Evolutionary conservation across 1,140 invertebrate species (phyloP).

Genomic region (Medauroidea extradentata): DNA sequence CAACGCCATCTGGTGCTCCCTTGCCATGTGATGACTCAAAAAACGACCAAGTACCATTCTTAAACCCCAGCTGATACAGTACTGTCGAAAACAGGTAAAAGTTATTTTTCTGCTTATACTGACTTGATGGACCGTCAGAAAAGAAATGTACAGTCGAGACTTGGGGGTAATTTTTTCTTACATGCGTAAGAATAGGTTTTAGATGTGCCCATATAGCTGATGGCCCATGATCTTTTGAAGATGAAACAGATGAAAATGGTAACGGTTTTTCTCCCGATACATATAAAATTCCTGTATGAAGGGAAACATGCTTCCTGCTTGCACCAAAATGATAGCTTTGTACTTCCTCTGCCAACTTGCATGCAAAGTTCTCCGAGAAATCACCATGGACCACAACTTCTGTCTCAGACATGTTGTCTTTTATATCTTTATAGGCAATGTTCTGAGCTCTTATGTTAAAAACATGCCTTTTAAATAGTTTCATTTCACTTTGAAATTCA

Average conservation of each 20-base stretch:
- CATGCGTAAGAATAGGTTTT: conserved; percentile 30
- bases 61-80: conserved; percentile 11
- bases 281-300: conserved; percentile 37
- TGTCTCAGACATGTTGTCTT: conserved; percentile 29
- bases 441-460: conserved; percentile 31
- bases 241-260: conserved; percentile 36
- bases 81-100: conserved; percentile 13
- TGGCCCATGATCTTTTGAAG: conserved; percentile 35
- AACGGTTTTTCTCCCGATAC: conserved; percentile 18
- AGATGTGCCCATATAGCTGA: conserved; percentile 38
- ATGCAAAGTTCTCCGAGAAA: conserved; percentile 38
- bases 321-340: conserved; percentile 37
- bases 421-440: conserved; percentile 26
- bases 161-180: conserved; percentile 22
- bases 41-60: conserved; percentile 25
- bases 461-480: conserved; percentile 23
- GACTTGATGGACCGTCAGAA: conserved; percentile 21
- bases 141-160: conserved; percentile 22
- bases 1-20: conserved; percentile 27
- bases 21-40: conserved; percentile 32
- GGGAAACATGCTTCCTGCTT: conserved; percentile 30
- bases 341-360: conserved; percentile 37
- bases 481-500: conserved; percentile 13
- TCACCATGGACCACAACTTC: conserved; percentile 36
- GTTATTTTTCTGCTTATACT: conserved; percentile 20